Evolutionary conservation across 2,888 invertebrate genomes (phyloP).

Genomic region (Cheiracanthium punctorium): DNA sequence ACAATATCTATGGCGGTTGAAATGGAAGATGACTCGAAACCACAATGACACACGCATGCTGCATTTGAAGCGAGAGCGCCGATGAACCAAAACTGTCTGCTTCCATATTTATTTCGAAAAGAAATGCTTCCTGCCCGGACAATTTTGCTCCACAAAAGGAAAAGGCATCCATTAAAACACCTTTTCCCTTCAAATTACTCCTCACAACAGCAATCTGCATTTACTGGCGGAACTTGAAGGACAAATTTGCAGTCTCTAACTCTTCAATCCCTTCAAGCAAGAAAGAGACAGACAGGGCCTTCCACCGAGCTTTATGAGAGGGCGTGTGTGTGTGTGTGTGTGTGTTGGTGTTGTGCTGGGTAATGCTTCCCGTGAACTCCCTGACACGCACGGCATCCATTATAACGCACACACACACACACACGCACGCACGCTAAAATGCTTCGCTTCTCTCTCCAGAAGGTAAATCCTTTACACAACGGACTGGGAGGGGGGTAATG

Average conservation of each 20-base stretch:
- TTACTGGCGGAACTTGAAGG: neutral
- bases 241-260: neutral
- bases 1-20: too few species aligned
- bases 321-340: too few species aligned
- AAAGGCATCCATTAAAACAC: neutral
- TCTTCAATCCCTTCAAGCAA: neutral
- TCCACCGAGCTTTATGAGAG: too few species aligned
- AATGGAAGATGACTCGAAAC: too few species aligned
- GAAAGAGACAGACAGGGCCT: neutral
- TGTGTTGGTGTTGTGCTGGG: neutral
- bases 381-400: constrained; percentile 37
- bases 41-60: too few species aligned
- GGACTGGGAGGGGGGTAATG: neutral
- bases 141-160: too few species aligned
- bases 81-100: too few species aligned
- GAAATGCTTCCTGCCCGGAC: too few species aligned
- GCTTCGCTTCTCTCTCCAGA: neutral
- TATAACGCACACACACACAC: neutral
- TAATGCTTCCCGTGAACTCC: constrained; percentile 27
- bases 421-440: neutral
- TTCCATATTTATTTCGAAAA: too few species aligned
- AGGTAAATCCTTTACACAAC: neutral
- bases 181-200: neutral
- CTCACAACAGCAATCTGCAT: neutral
- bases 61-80: too few species aligned